Evolutionary conservation across 2,888 invertebrate genomes (phyloP).

Genomic region (Atrina japonica): DNA sequence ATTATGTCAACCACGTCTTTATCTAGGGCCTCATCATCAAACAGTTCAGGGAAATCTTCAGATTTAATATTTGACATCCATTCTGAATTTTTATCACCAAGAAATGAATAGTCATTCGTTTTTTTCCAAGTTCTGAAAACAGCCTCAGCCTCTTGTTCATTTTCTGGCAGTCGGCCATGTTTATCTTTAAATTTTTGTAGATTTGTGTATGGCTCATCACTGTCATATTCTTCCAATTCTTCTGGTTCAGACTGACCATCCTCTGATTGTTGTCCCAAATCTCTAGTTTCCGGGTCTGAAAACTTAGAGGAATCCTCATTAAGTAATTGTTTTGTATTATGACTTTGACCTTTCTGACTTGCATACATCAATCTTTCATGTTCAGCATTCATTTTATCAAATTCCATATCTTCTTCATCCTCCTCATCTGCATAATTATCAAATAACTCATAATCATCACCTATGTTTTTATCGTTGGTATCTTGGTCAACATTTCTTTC

Average conservation of each 20-base stretch:
- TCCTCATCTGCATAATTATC: constrained; percentile 1
- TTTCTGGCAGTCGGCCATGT: constrained; percentile 5
- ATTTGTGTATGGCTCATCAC: constrained; percentile 4
- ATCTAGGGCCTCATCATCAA: constrained; percentile 33
- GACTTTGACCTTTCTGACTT: no score
- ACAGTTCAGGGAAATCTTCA: constrained; percentile 35
- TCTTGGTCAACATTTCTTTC: background rate
- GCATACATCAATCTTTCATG: no score
- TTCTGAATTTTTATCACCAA: background rate
- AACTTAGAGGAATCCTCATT: background rate
- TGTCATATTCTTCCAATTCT: background rate
- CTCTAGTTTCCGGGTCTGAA: background rate
- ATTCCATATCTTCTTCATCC: constrained; percentile 4
- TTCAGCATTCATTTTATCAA: no score
- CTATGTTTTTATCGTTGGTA: background rate
- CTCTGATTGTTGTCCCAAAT: background rate
- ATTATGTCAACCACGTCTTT: constrained; percentile 29
- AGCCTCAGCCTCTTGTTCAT: background rate
- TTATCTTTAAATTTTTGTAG: constrained; percentile 6
- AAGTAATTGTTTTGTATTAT: no score
- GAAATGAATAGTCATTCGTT: background rate
- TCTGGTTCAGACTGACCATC: background rate
- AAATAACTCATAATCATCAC: no score
- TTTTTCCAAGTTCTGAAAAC: background rate
- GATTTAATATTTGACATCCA: background rate